Base-by-base conservation (phyloP, 2,113 vertebrate genomes). In the Dasypus novemcinctus region DNA sequence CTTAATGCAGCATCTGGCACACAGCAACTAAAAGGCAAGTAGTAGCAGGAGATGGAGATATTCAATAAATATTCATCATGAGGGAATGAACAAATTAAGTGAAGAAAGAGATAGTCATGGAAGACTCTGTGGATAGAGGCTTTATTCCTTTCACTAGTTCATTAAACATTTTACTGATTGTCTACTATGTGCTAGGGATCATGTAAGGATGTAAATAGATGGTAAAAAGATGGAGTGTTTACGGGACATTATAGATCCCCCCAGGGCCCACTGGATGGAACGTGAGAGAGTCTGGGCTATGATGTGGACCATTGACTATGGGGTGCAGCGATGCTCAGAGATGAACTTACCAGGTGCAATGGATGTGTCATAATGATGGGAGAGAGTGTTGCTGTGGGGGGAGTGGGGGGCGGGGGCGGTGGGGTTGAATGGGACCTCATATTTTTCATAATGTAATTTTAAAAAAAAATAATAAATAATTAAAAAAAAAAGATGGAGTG, bases 111-210 rank as follows among this genome's bases (percentile, higher is more conserved):
- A 52, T 78, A 36, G n/a, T 87, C 9, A 13, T 82, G 49, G 31
- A 78, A 91, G 27, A 36, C n/a, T 91, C 36, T 82, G 14, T 85
- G 49, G 52, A 31, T 83, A 91, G 94, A 95, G 3, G n/a, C 86
- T 86, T 91, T 91, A 36, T 93, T 90, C 52, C 29, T 96, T 91
- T 92, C 13, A 75, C 31, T 93, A 69, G 43, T 74, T 85, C 4
- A 41, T 92, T 95, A 36, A 79, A 96, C 89, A 95, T 87, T 38
- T 88, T 94, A 76, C 52, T 38, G 52, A 71, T 64, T 95, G 33
- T 8, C 31, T 96, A 79, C 7, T 75, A 23, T 49, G 18, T 41
- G 46, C 86, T 66, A 87, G 59, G 75, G 63, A 87, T 95, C 75
- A n/a, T 87, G 59, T 36, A 78, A 93, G 36, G n/a, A 75, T 76